A percentile compares a stretch with the other conserved stretches of the same genome.
Conservation (phyloP, 1,140 invertebrate species). For the Dendroctonus valens region DNA sequence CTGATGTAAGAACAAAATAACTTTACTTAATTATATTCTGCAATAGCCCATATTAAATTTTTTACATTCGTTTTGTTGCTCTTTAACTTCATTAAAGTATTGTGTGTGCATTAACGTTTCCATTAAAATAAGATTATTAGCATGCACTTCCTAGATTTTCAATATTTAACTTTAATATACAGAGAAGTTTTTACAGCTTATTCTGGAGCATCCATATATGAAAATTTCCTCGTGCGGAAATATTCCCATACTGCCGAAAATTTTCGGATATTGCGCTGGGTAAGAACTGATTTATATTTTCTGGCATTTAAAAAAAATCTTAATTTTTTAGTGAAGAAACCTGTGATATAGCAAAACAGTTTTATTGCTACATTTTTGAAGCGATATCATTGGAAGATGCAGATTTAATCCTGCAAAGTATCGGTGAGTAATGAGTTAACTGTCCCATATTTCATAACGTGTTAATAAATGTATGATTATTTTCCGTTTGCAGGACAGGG, state of each 20-base stretch:
- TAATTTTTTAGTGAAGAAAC: slow-evolving; percentile 55
- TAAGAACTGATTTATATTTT: slow-evolving; percentile 42
- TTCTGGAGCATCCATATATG: slow-evolving; percentile 61
- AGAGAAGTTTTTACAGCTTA: slow-evolving; percentile 44
- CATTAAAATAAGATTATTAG: neutral
- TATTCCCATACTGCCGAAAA: slow-evolving; percentile 55
- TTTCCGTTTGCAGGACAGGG: slow-evolving; percentile 42
- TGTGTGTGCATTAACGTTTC: neutral
- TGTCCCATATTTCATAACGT: neutral
- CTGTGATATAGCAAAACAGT: slow-evolving; percentile 57
- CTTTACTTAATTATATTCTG: too few relatives aligned
- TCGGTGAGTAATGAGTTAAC: slow-evolving; percentile 35
- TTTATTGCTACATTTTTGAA: slow-evolving; percentile 59
- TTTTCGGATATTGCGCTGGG: slow-evolving; percentile 66
- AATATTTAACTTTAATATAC: neutral
- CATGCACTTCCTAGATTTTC: too few relatives aligned
- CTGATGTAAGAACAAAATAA: slow-evolving; percentile 41
- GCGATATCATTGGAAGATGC: slow-evolving; percentile 53
- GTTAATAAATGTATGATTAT: slow-evolving; percentile 14
- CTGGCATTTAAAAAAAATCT: slow-evolving; percentile 9
- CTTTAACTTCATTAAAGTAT: neutral
- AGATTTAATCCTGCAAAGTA: slow-evolving; percentile 50
- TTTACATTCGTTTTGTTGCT: neutral
- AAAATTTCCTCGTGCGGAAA: slow-evolving; percentile 66
- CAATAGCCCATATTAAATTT: neutral